Evolutionary conservation across 2,888 invertebrate species (phyloP), one percentile per base, ranked within the genome.

Genomic region (Patella ulyssiponensis): DNA sequence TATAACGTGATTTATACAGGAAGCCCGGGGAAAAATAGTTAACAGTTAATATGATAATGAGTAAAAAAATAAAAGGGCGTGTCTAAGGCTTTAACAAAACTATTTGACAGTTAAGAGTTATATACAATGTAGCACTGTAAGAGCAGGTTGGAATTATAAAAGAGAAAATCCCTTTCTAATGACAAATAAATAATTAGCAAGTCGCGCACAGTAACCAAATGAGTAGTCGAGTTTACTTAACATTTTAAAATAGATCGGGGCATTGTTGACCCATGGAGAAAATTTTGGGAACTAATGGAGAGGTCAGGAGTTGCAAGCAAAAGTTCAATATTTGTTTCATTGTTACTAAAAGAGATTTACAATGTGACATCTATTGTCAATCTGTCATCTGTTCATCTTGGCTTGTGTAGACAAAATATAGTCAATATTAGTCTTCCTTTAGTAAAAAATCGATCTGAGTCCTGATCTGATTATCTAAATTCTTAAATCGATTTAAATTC

Each of bases 361-460:
- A 23, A 64, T 64, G 64, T 64, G 64, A 64, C 64, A 64, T 64
- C 64, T 64, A 64, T 64, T 64, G 64, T 64, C 12, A 23, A 64
- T 23, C 23, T 64, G 64, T 64, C 64, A 23, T 64, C 20, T 64
- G 20, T 64, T 64, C 64, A 23, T 64, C 23, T 23, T 23, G 20
- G 64, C 23, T 64, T 64, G 64, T 64, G 64, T 64, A 14, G 23
- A 64, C 64, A 64, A 64, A 64, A 64, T 64, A 64, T 64, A 23
- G 64, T 64, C 64, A 64, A 64, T 64, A 64, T 64, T 64, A 23
- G 23, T 23, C 11, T 64, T 23, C 64, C 64, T 23, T 23, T 23
- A 64, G 64, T 64, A 23, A 23, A 20, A 64, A 23, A 23, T 64
- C 11, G 20, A 23, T 23, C 20, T 1, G 14, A 23, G 12, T 23